Evolutionary conservation across 2,113 vertebrate species (phyloP), one percentile per base, ranked within the genome.

Genomic region (Acanthisitta chloris): DNA sequence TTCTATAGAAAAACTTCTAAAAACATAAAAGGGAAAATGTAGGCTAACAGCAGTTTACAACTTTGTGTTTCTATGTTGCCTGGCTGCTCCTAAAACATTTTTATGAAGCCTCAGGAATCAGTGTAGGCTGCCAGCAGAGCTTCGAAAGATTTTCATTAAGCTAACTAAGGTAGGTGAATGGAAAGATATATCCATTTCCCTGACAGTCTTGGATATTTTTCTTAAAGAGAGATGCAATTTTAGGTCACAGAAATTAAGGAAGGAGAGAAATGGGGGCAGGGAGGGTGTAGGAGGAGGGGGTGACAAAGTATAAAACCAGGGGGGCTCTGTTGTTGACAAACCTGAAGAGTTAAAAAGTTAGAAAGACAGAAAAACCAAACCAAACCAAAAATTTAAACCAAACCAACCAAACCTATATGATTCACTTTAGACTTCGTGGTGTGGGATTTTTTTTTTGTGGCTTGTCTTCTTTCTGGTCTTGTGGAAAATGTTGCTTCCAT

Each of bases 401-500:
- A 87, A 84, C 20, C 31, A 69, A 65, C 24, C 16, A 90, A 93
- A 82, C 17, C n/a, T 81, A 25, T 51, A 77, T 70, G 25, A 92
- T 55, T 82, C 76, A 92, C 42, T 90, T 83, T 13, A 78, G 48
- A 55, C 28, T 54, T 49, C 0, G 4, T 48, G 74, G 65, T 73
- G 34, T 38, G 61, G 26, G 17, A 10, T 9, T 49, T 46, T 72
- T 72, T 61, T 76, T 73, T 52, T 82, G 48, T 77, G 85, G 71
- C 49, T 65, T 69, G 29, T 40, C 71, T 94, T 91, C 66, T 88
- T 90, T 86, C 59, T 90, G 59, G 67, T 85, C 74, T 89, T 90
- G 66, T 34, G 85, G 85, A 95, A 97, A 94, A 94, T 67, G 38
- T 86, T 92, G 55, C 72, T 95, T 93, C 76, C 59, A 92, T 89